Base-by-base conservation (phyloP, 2,888 invertebrate genomes). In the Drosophila emarginata region DNA sequence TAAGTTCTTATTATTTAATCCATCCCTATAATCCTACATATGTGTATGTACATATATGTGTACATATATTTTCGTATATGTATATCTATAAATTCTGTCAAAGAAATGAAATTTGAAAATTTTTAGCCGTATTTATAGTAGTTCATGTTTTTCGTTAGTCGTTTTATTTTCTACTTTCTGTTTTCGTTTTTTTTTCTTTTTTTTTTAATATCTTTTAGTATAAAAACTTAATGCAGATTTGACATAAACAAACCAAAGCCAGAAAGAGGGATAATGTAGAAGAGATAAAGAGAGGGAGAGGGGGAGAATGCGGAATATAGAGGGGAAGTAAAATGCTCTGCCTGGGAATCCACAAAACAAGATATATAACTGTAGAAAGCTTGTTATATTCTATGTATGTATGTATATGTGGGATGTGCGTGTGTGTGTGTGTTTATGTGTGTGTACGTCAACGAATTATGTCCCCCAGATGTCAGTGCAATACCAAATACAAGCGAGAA, bases 401-500 rank as follows among this genome's bases (percentile, higher is more conserved):
- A 15, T 36, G 18, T 12, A 51, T 67, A 65, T 57, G 50, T 72
- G 36, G 14, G 18, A 39, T 70, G 45, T 56, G 50, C 4, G 45
- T 37, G 53, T 53, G 32, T 28, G 28, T 36, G 61, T 32, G 26
- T 51, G 32, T 52, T 6, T 59, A 36, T n/a, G 45, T 50, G 54
- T 51, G 65, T 71, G 70, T 77, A 66, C 70, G 74, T 70, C 79
- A 74, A 79, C 79, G 82, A 81, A 79, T 79, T 79, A 79, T 79
- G 79, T 79, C 79, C 75, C 79, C 76, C 79, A 80, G 77, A 79
- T 81, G 82, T 80, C 82, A 80, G 72, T 77, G 77, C 82, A 79
- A 78, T 78, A 54, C 32, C 54, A 54, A 54, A 18, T 54, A 79
- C 77, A 79, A 78, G 76, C 74, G 61, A 65, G 70, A 72, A 77